Evolutionary conservation across 2,888 invertebrate species (phyloP).

Genomic region (Pristionchus fissidentatus): DNA sequence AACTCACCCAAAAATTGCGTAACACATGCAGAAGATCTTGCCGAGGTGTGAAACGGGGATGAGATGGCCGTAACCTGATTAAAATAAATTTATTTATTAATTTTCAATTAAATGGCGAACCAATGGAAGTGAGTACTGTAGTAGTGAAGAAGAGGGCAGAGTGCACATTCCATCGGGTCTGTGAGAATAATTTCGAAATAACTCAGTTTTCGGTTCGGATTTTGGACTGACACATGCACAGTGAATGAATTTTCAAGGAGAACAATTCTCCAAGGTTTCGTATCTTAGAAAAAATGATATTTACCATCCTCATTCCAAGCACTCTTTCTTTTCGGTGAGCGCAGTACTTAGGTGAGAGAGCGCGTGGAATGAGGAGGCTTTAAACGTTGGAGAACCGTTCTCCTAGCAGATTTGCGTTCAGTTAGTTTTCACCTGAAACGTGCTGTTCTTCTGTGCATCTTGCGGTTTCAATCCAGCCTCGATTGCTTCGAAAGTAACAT

Average conservation of each 20-base stretch:
- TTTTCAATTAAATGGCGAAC: conserved; percentile 42
- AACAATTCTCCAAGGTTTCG: no score
- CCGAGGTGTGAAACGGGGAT: conserved; percentile 72
- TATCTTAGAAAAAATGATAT: no score
- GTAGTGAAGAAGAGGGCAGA: conserved; percentile 70
- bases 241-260: no score
- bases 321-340: no score
- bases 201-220: no score
- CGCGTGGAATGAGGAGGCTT: no score
- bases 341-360: no score
- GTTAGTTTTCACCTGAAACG: not conserved
- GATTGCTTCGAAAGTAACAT: not conserved
- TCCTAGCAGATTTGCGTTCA: not conserved
- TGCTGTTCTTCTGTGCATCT: not conserved
- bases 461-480: conserved; percentile 40
- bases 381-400: conserved; percentile 46
- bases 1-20: conserved; percentile 70
- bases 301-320: no score
- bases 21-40: conserved; percentile 71
- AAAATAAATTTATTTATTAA: not conserved
- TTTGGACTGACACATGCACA: no score
- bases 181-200: no score
- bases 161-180: conserved; percentile 66
- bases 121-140: conserved; percentile 70
- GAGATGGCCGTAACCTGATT: conserved; percentile 69